phyloP scores from a whole-genome alignment of 2,113 vertebrate species.

The Archilochus colubris region DNA sequence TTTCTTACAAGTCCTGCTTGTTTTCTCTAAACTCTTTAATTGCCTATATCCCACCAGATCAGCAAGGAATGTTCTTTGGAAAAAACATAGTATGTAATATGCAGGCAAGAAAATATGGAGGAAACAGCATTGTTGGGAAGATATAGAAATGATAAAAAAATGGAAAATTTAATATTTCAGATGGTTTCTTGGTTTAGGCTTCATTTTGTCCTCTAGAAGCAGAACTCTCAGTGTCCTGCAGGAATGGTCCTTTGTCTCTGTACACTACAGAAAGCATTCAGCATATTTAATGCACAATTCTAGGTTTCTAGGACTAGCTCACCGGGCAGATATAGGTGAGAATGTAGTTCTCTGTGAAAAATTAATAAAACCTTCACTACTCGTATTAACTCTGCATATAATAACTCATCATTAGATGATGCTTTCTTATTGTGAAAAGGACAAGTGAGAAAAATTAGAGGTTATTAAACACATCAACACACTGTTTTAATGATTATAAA shows the following conservation, averaged over 20 bases:
- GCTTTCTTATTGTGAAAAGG: neutral
- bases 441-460: neutral
- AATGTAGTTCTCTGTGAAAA: neutral
- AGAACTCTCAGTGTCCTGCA: neutral
- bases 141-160: neutral
- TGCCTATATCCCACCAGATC: neutral
- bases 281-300: neutral
- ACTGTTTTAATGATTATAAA: neutral
- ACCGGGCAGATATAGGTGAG: neutral
- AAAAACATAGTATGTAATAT: neutral
- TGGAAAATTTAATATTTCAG: neutral
- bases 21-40: neutral
- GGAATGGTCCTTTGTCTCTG: neutral
- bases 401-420: neutral
- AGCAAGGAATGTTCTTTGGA: neutral
- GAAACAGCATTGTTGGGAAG: neutral
- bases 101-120: neutral
- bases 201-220: neutral
- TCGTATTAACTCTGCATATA: neutral
- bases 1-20: neutral
- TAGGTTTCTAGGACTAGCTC: neutral
- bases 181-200: neutral
- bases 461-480: neutral
- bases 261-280: neutral
- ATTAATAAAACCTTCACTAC: fast-evolving